A percentile compares a stretch with the other conserved stretches of the same genome.
Evolutionary conservation across 1,140 invertebrate genomes (phyloP).

Genomic region (Drosophila paulistorum): DNA sequence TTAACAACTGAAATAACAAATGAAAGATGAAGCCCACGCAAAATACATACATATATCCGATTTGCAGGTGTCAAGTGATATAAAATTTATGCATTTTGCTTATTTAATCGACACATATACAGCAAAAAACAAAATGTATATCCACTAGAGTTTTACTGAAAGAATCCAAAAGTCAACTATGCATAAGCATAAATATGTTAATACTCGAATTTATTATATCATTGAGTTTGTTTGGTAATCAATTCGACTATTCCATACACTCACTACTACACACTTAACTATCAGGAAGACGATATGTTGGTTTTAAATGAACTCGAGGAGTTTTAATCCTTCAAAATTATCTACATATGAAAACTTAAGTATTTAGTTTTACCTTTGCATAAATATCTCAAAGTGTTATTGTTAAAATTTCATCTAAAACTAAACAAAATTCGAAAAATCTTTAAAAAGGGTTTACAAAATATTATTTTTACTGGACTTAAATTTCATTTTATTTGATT

Average conservation of each 20-base stretch:
- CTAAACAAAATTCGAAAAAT: too few relatives aligned
- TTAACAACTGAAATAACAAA: slow-evolving; percentile 24
- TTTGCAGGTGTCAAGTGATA: slow-evolving; percentile 19
- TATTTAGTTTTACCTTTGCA: too few relatives aligned
- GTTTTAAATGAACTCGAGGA: too few relatives aligned
- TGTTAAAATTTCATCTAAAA: too few relatives aligned
- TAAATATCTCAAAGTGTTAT: too few relatives aligned
- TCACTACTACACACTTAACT: not conserved
- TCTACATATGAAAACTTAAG: too few relatives aligned
- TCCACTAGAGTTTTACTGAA: not conserved
- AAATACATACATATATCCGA: not conserved
- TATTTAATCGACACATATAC: not conserved
- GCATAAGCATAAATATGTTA: slow-evolving; percentile 12
- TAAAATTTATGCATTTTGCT: slow-evolving; percentile 21
- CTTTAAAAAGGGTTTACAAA: too few relatives aligned
- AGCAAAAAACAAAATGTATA: not conserved
- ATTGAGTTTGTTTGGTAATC: not conserved
- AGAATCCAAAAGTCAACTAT: slow-evolving; percentile 1
- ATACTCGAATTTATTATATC: slow-evolving; percentile 5
- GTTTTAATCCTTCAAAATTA: too few relatives aligned
- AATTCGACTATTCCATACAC: not conserved
- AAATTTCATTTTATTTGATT: too few relatives aligned
- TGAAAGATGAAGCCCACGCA: slow-evolving; percentile 3
- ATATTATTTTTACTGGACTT: too few relatives aligned
- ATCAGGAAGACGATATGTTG: too few relatives aligned